Conservation (phyloP, 2,797 vertebrate genomes). For the Lagorchestes hirsutus region DNA sequence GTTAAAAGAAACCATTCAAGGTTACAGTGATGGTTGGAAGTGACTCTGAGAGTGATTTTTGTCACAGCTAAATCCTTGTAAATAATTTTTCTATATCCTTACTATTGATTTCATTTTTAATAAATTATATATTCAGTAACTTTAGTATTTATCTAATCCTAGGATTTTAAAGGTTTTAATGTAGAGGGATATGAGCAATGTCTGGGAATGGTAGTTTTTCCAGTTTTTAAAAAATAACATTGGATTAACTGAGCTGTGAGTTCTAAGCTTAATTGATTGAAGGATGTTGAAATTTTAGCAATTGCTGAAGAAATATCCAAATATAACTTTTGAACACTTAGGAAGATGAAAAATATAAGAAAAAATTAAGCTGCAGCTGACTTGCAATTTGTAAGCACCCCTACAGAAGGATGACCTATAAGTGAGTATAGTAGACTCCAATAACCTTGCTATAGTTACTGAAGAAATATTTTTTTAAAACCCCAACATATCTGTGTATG, state of each 20-base stretch:
- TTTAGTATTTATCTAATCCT: not conserved
- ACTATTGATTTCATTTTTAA: not conserved
- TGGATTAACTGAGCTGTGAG: not conserved
- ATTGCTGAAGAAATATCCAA: not conserved
- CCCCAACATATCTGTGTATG: constrained; percentile 21
- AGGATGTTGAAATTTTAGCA: not conserved
- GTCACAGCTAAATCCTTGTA: not conserved
- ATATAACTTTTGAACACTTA: not conserved
- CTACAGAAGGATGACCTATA: not conserved
- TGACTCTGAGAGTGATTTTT: not conserved
- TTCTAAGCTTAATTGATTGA: not conserved
- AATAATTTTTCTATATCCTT: not conserved
- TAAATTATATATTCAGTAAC: not conserved
- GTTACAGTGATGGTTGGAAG: not conserved
- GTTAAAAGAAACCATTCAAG: not conserved
- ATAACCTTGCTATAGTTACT: not conserved
- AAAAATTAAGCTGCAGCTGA: not conserved
- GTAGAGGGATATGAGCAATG: not conserved
- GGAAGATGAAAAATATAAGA: not conserved
- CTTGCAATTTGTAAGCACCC: not conserved
- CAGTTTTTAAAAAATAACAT: not conserved
- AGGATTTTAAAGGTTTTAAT: not conserved
- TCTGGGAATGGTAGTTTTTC: not conserved
- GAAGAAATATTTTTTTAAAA: constrained; percentile 27
- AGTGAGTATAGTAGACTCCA: not conserved